Evolutionary conservation across 2,113 vertebrate genomes (phyloP).

Genomic region (Picathartes gymnocephalus): DNA sequence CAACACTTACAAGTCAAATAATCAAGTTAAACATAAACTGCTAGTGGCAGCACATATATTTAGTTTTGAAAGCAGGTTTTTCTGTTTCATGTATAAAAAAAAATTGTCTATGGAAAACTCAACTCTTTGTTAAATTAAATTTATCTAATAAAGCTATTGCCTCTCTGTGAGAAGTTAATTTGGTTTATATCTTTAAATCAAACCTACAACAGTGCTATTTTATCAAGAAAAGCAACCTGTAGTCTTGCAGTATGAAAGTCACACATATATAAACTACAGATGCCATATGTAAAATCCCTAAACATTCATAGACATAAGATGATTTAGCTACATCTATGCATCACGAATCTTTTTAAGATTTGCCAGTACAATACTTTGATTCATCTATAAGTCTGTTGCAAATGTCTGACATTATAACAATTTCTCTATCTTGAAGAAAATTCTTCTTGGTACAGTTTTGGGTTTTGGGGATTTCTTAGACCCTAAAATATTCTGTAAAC

Average conservation of each 20-base stretch:
- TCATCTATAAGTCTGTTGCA: neutral
- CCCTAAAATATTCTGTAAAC: neutral
- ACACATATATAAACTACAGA: neutral
- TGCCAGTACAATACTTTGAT: neutral
- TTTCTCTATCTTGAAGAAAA: neutral
- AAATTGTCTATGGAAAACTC: neutral
- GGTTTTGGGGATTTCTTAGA: neutral
- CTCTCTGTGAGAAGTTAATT: neutral
- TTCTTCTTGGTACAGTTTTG: neutral
- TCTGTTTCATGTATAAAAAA: neutral
- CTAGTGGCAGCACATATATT: neutral
- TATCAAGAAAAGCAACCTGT: neutral
- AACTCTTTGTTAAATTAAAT: neutral
- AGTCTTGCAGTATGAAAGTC: neutral
- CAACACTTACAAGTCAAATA: neutral
- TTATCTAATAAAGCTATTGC: neutral
- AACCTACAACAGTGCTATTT: neutral
- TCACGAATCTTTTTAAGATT: accelerated
- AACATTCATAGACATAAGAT: neutral
- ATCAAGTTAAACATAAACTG: neutral
- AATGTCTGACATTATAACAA: neutral
- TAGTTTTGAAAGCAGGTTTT: neutral
- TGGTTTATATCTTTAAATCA: neutral
- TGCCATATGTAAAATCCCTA: neutral
- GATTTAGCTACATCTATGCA: neutral